These are phyloP conservation scores for Meghimatium bilineatum DNA, from an alignment of 2,888 invertebrate species.

Conservation along the genomic window DNA sequence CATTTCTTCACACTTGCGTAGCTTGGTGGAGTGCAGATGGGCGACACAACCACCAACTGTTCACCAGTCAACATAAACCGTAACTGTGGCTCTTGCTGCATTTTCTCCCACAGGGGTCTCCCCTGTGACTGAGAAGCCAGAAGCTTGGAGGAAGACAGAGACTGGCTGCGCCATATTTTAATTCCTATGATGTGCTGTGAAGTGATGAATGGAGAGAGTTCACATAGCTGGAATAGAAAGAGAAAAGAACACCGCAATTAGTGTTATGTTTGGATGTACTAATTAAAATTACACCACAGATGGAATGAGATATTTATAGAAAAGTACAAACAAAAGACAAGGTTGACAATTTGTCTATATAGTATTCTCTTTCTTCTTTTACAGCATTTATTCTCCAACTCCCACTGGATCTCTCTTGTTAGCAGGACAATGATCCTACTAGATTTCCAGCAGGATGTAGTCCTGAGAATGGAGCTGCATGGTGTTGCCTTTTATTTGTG, in stretches of 20 bases:
- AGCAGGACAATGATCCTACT: no score
- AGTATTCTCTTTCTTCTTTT: no score
- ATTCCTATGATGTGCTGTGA: slow-evolving; percentile 52
- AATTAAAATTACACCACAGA: no score
- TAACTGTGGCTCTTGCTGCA: slow-evolving; percentile 61
- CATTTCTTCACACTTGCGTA: slow-evolving; percentile 31
- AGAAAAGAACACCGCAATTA: background rate
- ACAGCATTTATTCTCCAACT: no score
- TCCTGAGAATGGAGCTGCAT: no score
- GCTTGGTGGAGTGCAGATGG: slow-evolving; percentile 43
- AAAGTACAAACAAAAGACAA: no score
- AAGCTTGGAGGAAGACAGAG: slow-evolving; percentile 51
- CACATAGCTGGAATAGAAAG: slow-evolving; percentile 30
- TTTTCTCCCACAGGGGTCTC: slow-evolving; percentile 53
- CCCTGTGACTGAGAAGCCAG: slow-evolving; percentile 37
- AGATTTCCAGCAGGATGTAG: no score
- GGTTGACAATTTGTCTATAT: no score
- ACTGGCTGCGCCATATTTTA: slow-evolving; percentile 57
- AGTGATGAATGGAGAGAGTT: slow-evolving; percentile 25
- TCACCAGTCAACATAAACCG: slow-evolving; percentile 63
- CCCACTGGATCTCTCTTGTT: no score
- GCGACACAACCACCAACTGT: slow-evolving; percentile 46
- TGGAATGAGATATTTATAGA: no score
- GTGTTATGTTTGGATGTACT: background rate
- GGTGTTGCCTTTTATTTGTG: no score